A percentile compares a stretch with the other conserved stretches of the same genome.
These are phyloP conservation scores for Bubo scandiacus DNA, from an alignment of 2,113 vertebrate genomes.

Conservation along the genomic window DNA sequence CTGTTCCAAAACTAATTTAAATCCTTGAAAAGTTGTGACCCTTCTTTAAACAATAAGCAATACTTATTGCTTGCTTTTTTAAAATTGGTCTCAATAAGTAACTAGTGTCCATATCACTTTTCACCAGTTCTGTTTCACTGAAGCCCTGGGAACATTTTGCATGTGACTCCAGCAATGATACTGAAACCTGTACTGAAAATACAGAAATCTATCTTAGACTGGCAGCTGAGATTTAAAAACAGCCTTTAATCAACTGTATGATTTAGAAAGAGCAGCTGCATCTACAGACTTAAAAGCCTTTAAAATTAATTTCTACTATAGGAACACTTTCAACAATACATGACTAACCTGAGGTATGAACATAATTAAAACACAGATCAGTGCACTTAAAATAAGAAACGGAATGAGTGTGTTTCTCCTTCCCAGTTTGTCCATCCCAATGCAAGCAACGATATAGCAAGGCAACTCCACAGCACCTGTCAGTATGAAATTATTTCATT, in stretches of 20 bases:
- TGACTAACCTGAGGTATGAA: slow-evolving; percentile 83
- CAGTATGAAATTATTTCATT: slow-evolving; percentile 32
- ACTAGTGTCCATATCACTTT: background rate
- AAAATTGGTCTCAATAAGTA: background rate
- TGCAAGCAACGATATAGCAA: slow-evolving; percentile 84
- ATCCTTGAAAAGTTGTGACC: background rate
- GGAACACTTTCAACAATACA: background rate
- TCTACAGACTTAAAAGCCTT: background rate
- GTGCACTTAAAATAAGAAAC: slow-evolving; percentile 80
- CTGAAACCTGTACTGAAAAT: background rate
- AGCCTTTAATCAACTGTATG: background rate
- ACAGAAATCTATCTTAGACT: background rate
- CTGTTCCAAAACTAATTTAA: background rate
- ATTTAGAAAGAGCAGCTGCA: background rate
- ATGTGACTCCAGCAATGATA: background rate
- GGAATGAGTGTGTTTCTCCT: slow-evolving; percentile 85
- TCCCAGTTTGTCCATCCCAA: slow-evolving; percentile 86
- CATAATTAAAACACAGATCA: slow-evolving; percentile 82
- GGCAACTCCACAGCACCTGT: slow-evolving; percentile 90
- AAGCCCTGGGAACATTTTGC: background rate
- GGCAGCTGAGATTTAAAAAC: background rate
- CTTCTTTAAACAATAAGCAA: slow-evolving; percentile 1
- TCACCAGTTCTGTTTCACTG: background rate
- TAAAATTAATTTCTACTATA: background rate
- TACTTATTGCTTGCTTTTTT: background rate